Evolutionary conservation across 2,797 vertebrate species (phyloP), one percentile per base, ranked within the genome.

Genomic region (Pangasius mekongensis): DNA sequence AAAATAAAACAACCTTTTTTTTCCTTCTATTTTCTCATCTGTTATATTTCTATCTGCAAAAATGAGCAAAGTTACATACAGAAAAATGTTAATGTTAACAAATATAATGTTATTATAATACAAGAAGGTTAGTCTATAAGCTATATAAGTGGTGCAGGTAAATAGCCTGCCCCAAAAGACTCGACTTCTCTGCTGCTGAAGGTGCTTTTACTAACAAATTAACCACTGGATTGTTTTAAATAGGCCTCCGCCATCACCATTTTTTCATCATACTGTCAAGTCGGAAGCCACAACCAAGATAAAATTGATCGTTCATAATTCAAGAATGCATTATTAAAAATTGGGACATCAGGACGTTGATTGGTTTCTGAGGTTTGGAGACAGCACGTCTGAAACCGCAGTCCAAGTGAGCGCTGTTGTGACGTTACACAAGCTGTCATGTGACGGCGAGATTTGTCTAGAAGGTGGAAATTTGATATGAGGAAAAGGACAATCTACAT

Each of bases 191-290:
- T 33, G 62, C 30, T 6, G 43, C 58, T 3, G 0, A 20, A 2
- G 47, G 6, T 43, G 56, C 16, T 86, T 86, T 86, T 36, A 78
- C 85, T 80, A 80, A 66, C 85, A 80, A 80, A 67, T 80, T 7
- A 86, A 58, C n/a, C 2, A 18, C 36, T 30, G 85, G 8, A 64
- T 30, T 85, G 67, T n/a, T 85, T 85, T n/a, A 9, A 60, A 62
- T 74, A 20, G 24, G 16, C 43, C n/a, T 85, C 33, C 16, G 36
- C 58, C 11, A 14, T 60, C 2, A 33, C 13, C 2, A 22, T 49
- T 22, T 18, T 62, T 66, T 49, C 27, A 67, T 20, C 30, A 9
- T 33, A n/a, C 30, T 33, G 8, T 56, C 80, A 39, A 16, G 33
- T 47, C 43, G 18, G 24, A 30, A 13, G 22, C 18, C 60, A 30